These are phyloP conservation scores for Theodoxus fluviatilis DNA, from an alignment of 2,888 invertebrate species.

Conservation along the genomic window DNA sequence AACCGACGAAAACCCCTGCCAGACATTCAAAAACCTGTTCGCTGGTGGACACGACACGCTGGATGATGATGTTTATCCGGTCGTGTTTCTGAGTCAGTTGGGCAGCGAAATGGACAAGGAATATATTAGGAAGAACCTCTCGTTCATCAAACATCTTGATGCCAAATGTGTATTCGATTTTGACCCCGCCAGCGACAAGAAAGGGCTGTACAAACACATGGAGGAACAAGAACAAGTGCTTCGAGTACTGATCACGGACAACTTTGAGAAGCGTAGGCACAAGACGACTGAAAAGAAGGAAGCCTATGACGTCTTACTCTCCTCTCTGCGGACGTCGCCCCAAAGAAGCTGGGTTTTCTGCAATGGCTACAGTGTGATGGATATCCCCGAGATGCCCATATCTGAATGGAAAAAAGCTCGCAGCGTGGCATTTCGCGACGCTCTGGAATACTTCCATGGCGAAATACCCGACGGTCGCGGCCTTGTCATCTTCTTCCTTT, in stretches of 20 bases:
- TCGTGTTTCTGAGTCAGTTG: slow-evolving; percentile 35
- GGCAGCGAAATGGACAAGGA: slow-evolving; percentile 28
- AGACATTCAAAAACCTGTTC: slow-evolving; percentile 33
- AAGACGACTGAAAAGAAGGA: slow-evolving; percentile 26
- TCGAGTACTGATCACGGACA: slow-evolving; percentile 37
- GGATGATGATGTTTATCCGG: slow-evolving; percentile 34
- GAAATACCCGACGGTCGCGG: slow-evolving; percentile 41
- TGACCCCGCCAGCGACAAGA: slow-evolving; percentile 30
- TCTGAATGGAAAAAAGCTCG: slow-evolving; percentile 41
- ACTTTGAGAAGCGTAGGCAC: slow-evolving; percentile 35
- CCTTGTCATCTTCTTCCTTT: slow-evolving; percentile 40
- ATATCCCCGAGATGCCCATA: slow-evolving; percentile 28
- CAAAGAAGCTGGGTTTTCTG: slow-evolving; percentile 44
- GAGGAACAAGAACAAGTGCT: slow-evolving; percentile 32
- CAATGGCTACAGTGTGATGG: slow-evolving; percentile 41
- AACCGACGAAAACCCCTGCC: slow-evolving; percentile 30
- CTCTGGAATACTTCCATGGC: slow-evolving; percentile 35
- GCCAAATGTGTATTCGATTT: slow-evolving; percentile 41
- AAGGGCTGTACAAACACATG: slow-evolving; percentile 32
- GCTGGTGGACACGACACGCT: slow-evolving; percentile 34
- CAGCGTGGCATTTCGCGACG: slow-evolving; percentile 42
- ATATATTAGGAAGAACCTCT: slow-evolving; percentile 28
- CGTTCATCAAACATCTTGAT: slow-evolving; percentile 35
- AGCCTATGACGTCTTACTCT: slow-evolving; percentile 27
- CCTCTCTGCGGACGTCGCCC: slow-evolving; percentile 34